Base-by-base conservation (phyloP, 1,140 invertebrate genomes). In the Megalonaias nervosa region DNA sequence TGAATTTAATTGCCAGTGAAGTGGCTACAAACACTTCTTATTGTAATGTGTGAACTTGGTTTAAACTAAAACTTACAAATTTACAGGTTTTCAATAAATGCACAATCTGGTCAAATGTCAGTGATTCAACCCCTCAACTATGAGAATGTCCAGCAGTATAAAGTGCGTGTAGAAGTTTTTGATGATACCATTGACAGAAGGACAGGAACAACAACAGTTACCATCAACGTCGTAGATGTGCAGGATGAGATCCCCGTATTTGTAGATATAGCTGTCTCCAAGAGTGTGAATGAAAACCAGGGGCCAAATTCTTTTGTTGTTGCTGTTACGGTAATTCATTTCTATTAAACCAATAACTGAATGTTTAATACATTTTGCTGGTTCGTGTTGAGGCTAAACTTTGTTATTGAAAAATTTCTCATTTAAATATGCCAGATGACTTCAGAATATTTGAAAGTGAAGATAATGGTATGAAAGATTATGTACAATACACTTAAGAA, bases 231-330 rank as follows among this genome's bases (percentile, higher is more conserved):
- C 0, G 4, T 75, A 19, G 86, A 87, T 77, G 64, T 80, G 15
- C 61, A 82, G 38, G 85, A 86, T 74, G 68, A 77, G 19, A 69
- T 84, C 2, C 86, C 86, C 16, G 26, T 82, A 16, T 87, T 87
- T 77, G 67, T 79, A 9, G 68, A 81, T 23, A 70, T 74, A 17
- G 16, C 67, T n/a, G 84, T 85, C 69, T 64, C 58, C 14, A 75
- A 73, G 0, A 61, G 26, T 3, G 83, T 87, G 12, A 55, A 57
- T 11, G 86, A 87, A 62, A 83, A 81, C 77, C 66, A 77, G 21
- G 12, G 21, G 23, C 60, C 69, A 56, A 80, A 71, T 69, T 74
- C 55, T 57, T n/a, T 80, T 55, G 77, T 84, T 15, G 78, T 74
- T 15, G 76, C 70, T 56, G 75, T 86, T 13, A 59, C 59, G 57